phyloP scores from a whole-genome alignment of 2,888 invertebrate species.

The Flexamia atlantica region DNA sequence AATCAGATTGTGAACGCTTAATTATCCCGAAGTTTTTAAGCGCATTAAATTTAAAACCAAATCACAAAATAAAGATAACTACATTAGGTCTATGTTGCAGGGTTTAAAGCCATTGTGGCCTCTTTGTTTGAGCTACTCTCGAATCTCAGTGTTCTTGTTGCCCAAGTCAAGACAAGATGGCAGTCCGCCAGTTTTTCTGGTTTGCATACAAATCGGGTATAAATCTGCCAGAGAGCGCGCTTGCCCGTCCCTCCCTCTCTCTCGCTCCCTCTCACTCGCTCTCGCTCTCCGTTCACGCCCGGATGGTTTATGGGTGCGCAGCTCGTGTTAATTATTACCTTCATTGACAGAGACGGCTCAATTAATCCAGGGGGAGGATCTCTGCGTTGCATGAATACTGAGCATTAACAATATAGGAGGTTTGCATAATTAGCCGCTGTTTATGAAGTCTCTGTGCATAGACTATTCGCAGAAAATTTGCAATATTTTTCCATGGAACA shows the following conservation, averaged over 20 bases:
- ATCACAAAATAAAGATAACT: no score
- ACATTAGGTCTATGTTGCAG: no score
- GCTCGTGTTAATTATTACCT: slow-evolving; percentile 32
- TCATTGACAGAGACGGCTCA: slow-evolving; percentile 9
- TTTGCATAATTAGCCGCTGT: no score
- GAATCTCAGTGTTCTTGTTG: background rate
- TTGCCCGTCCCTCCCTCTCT: background rate
- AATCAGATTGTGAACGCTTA: no score
- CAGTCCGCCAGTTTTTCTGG: slow-evolving; percentile 36
- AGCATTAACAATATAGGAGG: background rate
- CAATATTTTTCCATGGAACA: no score
- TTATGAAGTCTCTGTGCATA: no score
- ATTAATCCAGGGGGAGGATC: slow-evolving; percentile 3
- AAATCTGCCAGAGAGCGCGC: background rate
- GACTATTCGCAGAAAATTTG: no score
- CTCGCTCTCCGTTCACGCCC: background rate
- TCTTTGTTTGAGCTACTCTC: background rate
- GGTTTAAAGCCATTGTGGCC: no score
- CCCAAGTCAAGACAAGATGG: slow-evolving; percentile 25
- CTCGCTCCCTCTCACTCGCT: no score
- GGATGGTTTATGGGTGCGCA: slow-evolving; percentile 41
- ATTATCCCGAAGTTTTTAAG: no score
- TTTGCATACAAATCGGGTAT: slow-evolving; percentile 48
- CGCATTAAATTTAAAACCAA: no score
- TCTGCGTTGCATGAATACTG: slow-evolving; percentile 11